These are phyloP conservation scores for Leptinotarsa defecta DNA, from an alignment of 1,140 invertebrate genomes.

Conservation along the genomic window DNA sequence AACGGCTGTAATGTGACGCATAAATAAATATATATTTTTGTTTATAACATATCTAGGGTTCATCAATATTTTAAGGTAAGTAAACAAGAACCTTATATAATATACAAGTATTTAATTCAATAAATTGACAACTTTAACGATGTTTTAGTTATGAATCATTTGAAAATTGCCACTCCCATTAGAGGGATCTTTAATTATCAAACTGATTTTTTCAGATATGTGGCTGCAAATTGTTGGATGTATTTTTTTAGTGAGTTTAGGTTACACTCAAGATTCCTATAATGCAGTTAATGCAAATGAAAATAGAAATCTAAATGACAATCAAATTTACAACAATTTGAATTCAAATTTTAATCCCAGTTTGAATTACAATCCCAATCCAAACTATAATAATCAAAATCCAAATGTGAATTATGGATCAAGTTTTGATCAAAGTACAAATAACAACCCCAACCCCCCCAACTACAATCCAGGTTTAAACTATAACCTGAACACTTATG, in stretches of 20 bases:
- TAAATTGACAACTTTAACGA: background rate
- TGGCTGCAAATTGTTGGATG: conserved; percentile 7
- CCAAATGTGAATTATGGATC: conserved; percentile 1
- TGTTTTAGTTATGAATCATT: background rate
- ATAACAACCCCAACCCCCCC: background rate
- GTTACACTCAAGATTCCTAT: conserved; percentile 7
- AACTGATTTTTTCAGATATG: conserved; percentile 19
- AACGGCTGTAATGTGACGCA: background rate
- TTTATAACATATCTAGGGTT: background rate
- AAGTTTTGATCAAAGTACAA: conserved; percentile 12
- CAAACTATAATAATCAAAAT: conserved; percentile 20
- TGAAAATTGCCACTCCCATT: conserved; percentile 18
- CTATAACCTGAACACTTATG: conserved; percentile 17
- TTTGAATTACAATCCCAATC: conserved; percentile 13
- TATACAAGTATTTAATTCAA: background rate
- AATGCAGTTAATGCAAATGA: conserved; percentile 16
- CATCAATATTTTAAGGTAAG: background rate
- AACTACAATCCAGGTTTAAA: conserved; percentile 23
- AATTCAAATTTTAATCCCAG: conserved; percentile 22
- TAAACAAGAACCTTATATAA: background rate
- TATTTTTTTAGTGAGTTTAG: background rate
- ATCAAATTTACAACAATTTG: conserved; percentile 18
- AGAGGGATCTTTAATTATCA: background rate
- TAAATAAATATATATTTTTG: background rate
- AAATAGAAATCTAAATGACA: conserved; percentile 11